phyloP scores from a whole-genome alignment of 2,888 invertebrate genomes.

The Athripsodes cinereus region DNA sequence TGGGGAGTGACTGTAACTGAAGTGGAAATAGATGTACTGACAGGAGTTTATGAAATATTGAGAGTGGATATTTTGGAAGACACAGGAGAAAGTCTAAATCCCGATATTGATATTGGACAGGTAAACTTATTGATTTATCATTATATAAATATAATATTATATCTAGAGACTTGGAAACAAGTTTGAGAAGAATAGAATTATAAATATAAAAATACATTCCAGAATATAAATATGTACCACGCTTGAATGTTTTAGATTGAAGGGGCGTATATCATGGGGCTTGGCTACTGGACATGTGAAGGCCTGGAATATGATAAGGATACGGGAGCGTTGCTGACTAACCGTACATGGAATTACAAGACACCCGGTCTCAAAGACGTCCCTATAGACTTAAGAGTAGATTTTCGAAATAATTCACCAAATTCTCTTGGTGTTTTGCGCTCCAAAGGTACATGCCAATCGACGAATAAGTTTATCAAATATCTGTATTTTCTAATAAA shows the following conservation, averaged over 20 bases:
- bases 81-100: conserved; percentile 60
- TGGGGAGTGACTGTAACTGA: conserved; percentile 58
- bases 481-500: not conserved
- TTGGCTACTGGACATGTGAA: conserved; percentile 67
- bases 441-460: conserved; percentile 53
- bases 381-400: conserved; percentile 60
- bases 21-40: conserved; percentile 64
- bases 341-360: conserved; percentile 70
- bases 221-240: not conserved
- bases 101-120: conserved; percentile 65
- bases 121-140: conserved; percentile 30
- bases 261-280: conserved; percentile 60
- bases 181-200: not conserved
- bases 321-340: conserved; percentile 58
- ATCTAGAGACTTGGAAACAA: not conserved
- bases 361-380: conserved; percentile 65
- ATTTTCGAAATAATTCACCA: conserved; percentile 53
- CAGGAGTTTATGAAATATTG: conserved; percentile 54
- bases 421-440: conserved; percentile 59
- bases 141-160: not conserved
- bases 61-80: conserved; percentile 63
- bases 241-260: conserved; percentile 13
- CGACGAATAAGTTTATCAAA: not conserved
- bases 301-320: conserved; percentile 51
- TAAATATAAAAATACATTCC: not conserved